Conservation (phyloP, 2,797 vertebrate species). For the Neosalanx taihuensis region DNA sequence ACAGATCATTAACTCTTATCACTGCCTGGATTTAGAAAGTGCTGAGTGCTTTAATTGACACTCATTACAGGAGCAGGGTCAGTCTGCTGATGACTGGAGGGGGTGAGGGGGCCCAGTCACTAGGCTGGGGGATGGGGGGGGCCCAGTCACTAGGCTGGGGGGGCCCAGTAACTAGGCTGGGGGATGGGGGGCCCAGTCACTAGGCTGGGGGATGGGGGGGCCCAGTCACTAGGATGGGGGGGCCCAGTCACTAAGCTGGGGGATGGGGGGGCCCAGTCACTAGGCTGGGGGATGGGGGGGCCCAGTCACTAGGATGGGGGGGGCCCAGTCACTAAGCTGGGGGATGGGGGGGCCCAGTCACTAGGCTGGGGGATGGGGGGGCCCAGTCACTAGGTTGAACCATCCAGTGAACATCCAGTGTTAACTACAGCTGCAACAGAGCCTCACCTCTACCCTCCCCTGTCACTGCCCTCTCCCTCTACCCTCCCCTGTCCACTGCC, state of each 20-base stretch:
- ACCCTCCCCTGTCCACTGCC: not conserved
- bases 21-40: slow-evolving; percentile 10
- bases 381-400: too few relatives aligned
- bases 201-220: too few relatives aligned
- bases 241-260: too few relatives aligned
- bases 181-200: too few relatives aligned
- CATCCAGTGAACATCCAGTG: slow-evolving; percentile 43
- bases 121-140: slow-evolving; percentile 30
- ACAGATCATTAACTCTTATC: slow-evolving; percentile 24
- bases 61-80: slow-evolving; percentile 9
- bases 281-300: slow-evolving; percentile 33
- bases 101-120: slow-evolving; percentile 53
- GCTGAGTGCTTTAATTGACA: slow-evolving; percentile 21
- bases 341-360: slow-evolving; percentile 60
- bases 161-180: slow-evolving; percentile 61
- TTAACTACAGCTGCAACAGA: slow-evolving; percentile 55
- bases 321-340: slow-evolving; percentile 6
- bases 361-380: too few relatives aligned
- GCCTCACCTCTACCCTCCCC: too few relatives aligned
- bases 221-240: not conserved
- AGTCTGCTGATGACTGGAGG: not conserved
- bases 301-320: too few relatives aligned
- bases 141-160: slow-evolving; percentile 19
- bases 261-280: slow-evolving; percentile 57
- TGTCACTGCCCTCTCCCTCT: slow-evolving; percentile 29